Evolutionary conservation across 2,888 invertebrate species (phyloP), one percentile per base, ranked within the genome.

Genomic region (Eudemis profundana): DNA sequence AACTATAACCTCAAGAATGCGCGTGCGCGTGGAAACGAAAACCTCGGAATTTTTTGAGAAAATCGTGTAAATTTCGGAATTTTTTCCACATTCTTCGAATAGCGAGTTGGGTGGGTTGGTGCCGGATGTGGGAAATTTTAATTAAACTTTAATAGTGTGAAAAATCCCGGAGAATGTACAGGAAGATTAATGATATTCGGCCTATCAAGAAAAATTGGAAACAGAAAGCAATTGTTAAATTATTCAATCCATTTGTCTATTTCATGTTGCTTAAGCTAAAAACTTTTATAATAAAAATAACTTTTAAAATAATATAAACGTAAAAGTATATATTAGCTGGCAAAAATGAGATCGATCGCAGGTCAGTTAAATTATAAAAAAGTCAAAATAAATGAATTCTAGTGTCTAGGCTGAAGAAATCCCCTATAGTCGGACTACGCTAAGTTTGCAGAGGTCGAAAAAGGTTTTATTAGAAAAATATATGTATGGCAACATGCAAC

Each of bases 11-110:
- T 10, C 15, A 8, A 12, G 23, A 23, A 2, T 38, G 27, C 23
- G 40, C 33, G 36, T 8, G 19, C 19, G 53, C 21, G 21, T 38
- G 7, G 10, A 5, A 10, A 7, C n/a, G 23, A 14, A 7, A 19
- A 47, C 23, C 10, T 47, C 14, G 42, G 42, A 42, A 1, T 4
- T 33, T 33, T 10, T 33, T 10, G 12, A 33, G 5, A 33, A 33
- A n/a, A n/a, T n/a, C 33, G 12, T n/a, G 36, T 19, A 19, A n/a
- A 51, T 51, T 51, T 36, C 3, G 36, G 51, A 14, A 12, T n/a
- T 51, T 23, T 23, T 51, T 36, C 5, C 19, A 33, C n/a, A 44
- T 4, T 19, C 21, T 44, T 44, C 3, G 12, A 12, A 8, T 44
- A n/a, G n/a, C n/a, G n/a, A n/a, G n/a, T 3, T 4, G 19, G 19